phyloP scores from a whole-genome alignment of 2,113 vertebrate genomes.

The Perognathus longimembris region DNA sequence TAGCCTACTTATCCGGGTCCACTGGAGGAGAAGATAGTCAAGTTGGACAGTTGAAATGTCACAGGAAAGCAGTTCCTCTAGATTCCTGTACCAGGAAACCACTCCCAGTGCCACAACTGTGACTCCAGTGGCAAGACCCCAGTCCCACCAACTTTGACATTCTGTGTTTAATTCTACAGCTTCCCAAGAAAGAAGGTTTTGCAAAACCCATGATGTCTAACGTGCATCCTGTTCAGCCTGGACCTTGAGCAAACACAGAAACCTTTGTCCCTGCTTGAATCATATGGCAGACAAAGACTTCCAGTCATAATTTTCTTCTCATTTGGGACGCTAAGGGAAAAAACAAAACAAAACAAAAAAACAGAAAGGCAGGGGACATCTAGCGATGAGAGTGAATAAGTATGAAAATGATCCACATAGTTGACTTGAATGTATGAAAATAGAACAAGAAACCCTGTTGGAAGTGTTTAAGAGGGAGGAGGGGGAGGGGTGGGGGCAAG shows the following conservation, averaged over 20 bases:
- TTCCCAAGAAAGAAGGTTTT: conserved; percentile 57
- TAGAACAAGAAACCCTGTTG: too few relatives aligned
- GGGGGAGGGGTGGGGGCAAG: too few relatives aligned
- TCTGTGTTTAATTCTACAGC: conserved; percentile 55
- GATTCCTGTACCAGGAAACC: conserved; percentile 77
- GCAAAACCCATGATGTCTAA: conserved; percentile 42
- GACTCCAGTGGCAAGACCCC: conserved; percentile 68
- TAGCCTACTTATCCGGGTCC: conserved; percentile 26
- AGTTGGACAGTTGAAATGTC: conserved; percentile 59
- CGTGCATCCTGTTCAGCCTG: conserved; percentile 62
- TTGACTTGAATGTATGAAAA: too few relatives aligned
- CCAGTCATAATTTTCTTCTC: conserved; percentile 57
- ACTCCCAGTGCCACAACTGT: conserved; percentile 48
- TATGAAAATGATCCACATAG: too few relatives aligned
- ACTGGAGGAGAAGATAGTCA: conserved; percentile 54
- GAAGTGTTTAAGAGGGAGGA: too few relatives aligned
- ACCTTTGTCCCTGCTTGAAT: conserved; percentile 56
- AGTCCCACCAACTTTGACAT: conserved; percentile 53
- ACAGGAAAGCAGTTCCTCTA: conserved; percentile 70
- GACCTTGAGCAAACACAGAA: conserved; percentile 72
- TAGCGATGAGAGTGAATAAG: too few relatives aligned
- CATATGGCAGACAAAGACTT: conserved; percentile 50
- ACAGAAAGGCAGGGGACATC: neutral
- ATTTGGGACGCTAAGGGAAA: neutral
- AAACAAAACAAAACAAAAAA: too few relatives aligned